phyloP scores from a whole-genome alignment of 2,797 vertebrate species.

The Sparidentex hasta region DNA sequence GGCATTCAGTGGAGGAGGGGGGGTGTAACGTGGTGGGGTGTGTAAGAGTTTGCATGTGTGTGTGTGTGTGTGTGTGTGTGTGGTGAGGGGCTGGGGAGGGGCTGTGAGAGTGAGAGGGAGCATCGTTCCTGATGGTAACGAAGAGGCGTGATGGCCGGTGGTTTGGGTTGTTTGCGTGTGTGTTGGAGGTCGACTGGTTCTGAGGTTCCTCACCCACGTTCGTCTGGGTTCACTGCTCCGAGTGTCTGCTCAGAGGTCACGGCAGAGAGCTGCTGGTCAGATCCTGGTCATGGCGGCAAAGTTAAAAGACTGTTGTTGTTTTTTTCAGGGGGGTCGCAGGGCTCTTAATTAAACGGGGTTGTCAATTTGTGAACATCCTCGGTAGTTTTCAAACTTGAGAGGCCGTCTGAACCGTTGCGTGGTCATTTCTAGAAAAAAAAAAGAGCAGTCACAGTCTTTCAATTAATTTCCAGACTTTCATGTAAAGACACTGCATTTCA shows the following conservation, averaged over 20 bases:
- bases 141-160: not conserved
- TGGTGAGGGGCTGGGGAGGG: not conserved
- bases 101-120: conserved; percentile 14
- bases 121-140: conserved; percentile 37
- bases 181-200: conserved; percentile 50
- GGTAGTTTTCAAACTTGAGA: not conserved
- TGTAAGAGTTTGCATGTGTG: conserved; percentile 1
- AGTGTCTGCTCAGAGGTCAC: conserved; percentile 56
- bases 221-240: conserved; percentile 66
- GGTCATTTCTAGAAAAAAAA: not conserved
- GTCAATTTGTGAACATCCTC: not conserved
- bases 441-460: not conserved
- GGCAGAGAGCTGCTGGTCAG: conserved; percentile 41
- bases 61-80: conserved; percentile 16
- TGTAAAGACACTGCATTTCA: not conserved
- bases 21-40: conserved; percentile 14
- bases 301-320: not conserved
- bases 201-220: conserved; percentile 54
- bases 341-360: not conserved
- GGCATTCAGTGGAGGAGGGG: conserved; percentile 4
- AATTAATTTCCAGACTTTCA: not conserved
- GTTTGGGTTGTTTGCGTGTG: not conserved
- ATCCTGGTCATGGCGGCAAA: conserved; percentile 21
- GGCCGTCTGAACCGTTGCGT: too few relatives aligned
- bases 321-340: too few relatives aligned